phyloP scores from a whole-genome alignment of 2,888 invertebrate species.

The Microdon myrmicae region DNA sequence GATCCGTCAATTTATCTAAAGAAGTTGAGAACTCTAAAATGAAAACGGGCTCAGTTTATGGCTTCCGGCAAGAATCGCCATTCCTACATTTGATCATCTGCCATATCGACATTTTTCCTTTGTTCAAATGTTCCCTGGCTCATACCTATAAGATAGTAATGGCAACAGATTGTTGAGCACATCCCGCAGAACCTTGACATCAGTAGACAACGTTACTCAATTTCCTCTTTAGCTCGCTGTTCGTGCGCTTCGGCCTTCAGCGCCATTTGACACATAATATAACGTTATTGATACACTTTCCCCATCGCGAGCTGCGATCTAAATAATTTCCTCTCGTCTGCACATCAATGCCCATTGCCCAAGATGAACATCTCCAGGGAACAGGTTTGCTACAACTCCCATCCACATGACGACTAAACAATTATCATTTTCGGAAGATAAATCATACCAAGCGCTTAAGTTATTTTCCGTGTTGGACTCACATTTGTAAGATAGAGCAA shows the following conservation, averaged over 20 bases:
- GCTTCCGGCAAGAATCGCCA: too few relatives aligned
- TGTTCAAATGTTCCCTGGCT: too few relatives aligned
- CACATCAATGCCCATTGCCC: not conserved
- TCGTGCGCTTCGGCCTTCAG: slow-evolving; percentile 3
- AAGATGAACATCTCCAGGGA: not conserved
- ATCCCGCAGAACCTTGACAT: too few relatives aligned
- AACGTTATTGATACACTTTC: slow-evolving; percentile 42
- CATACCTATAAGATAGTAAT: too few relatives aligned
- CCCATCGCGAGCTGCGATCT: slow-evolving; percentile 9
- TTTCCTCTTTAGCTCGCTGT: too few relatives aligned
- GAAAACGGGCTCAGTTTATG: too few relatives aligned
- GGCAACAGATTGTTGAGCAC: too few relatives aligned
- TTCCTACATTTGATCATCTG: too few relatives aligned
- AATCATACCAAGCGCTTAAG: slow-evolving; percentile 27
- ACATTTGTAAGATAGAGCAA: slow-evolving; percentile 25
- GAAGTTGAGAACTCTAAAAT: too few relatives aligned
- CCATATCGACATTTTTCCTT: too few relatives aligned
- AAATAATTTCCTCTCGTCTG: slow-evolving; percentile 29
- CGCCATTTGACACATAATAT: slow-evolving; percentile 27
- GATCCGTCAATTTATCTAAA: too few relatives aligned
- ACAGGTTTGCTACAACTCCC: not conserved
- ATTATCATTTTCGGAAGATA: slow-evolving; percentile 36
- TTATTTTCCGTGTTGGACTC: slow-evolving; percentile 33
- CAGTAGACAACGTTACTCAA: too few relatives aligned
- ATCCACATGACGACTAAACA: slow-evolving; percentile 14